Evolutionary conservation across 2,888 invertebrate species (phyloP), one percentile per base, ranked within the genome.

Genomic region (Parasteatoda lunata): DNA sequence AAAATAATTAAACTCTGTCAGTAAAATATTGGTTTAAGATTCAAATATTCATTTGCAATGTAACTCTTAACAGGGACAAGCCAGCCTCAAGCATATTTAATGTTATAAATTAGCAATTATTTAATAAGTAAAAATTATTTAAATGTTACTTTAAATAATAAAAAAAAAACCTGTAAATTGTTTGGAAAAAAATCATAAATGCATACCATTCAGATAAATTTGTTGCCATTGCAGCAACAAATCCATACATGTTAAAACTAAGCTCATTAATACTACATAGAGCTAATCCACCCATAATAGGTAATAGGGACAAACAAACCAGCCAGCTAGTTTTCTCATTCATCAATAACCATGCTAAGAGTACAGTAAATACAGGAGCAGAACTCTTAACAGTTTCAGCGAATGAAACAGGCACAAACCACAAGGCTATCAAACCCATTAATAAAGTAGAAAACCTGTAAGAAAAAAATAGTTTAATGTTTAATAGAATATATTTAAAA

Each of bases 301-400:
- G 96, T 85, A 96, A 92, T 88, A 96, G 93, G 85, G 95, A 95
- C 88, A 95, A 92, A 92, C 94, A 95, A 52, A 95, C 95, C 91
- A 94, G 94, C 77, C 94, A 91, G 69, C 94, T 94, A 52, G 95
- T 95, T 90, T 94, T 93, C 92, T 95, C 95, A 77, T 94, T 89
- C 66, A 92, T 90, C 78, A 93, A 85, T 59, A 92, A 77, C 92
- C 94, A 93, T 76, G 95, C 95, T 90, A 96, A 95, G 88, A 95
- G 91, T 84, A 96, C 95, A 66, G 96, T 96, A 92, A 96, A 96
- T 78, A 96, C 93, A 65, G 96, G 96, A 30, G 95, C 95, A 54
- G 95, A 95, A 92, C 95, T 95, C 92, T 96, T 96, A 72, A 96
- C 95, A 13, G 96, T 96, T 92, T 96, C 96, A 71, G 95, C 95